A percentile compares a stretch with the other conserved stretches of the same genome.
phyloP scores from a whole-genome alignment of 1,140 invertebrate species.

The Microvelia longipes region DNA sequence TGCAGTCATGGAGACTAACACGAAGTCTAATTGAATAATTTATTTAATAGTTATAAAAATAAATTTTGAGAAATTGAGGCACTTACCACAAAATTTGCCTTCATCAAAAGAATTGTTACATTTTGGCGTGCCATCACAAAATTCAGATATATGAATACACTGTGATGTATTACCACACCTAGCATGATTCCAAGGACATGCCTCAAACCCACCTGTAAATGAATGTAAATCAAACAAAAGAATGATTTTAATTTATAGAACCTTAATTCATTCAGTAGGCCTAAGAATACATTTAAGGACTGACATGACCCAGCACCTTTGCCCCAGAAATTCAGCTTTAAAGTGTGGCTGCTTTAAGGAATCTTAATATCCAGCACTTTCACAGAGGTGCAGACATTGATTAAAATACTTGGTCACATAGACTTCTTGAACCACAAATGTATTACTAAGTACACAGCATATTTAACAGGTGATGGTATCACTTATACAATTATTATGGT shows the following conservation, averaged over 20 bases:
- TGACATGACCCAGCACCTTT: not conserved
- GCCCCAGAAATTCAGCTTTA: not conserved
- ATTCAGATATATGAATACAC: conserved; percentile 36
- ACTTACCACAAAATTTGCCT: conserved; percentile 34
- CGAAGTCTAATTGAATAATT: too few species aligned
- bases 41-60: too few species aligned
- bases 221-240: not conserved
- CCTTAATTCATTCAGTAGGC: not conserved
- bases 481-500: too few species aligned
- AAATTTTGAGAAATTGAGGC: too few species aligned
- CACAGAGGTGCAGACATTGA: not conserved
- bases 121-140: conserved; percentile 46
- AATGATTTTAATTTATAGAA: not conserved
- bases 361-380: not conserved
- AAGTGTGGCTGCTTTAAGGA: not conserved
- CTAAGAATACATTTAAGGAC: not conserved
- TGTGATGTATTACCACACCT: conserved; percentile 29
- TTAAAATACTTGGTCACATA: too few species aligned
- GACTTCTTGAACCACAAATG: too few species aligned
- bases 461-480: too few species aligned
- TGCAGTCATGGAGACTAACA: too few species aligned
- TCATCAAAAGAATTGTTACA: conserved; percentile 55
- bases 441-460: too few species aligned
- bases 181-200: conserved; percentile 25
- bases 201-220: not conserved